Percentiles rank a stretch among this genome's conserved stretches.
Conservation (phyloP, 1,140 invertebrate genomes). For the Eciton burchellii region DNA sequence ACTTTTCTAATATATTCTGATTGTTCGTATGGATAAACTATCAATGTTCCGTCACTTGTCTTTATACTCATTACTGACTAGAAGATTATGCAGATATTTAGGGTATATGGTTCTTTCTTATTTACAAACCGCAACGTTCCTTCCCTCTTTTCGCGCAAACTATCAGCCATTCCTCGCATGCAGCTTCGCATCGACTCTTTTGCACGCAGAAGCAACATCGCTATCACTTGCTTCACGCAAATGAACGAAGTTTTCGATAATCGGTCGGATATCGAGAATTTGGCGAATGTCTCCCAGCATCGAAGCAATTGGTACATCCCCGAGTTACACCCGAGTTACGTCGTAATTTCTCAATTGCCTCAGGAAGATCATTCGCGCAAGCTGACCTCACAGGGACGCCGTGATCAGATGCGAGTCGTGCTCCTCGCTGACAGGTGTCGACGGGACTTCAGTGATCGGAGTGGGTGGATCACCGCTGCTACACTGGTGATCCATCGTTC, state of each 20-base stretch:
- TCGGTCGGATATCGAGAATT: conserved; percentile 14
- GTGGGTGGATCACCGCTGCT: conserved; percentile 82
- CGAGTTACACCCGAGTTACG: conserved; percentile 6
- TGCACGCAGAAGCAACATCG: conserved; percentile 19
- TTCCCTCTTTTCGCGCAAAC: background rate
- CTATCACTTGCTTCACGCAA: conserved; percentile 35
- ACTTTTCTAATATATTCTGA: background rate
- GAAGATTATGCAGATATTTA: background rate
- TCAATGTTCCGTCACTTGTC: background rate
- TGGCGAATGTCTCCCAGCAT: conserved; percentile 40
- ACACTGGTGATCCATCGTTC: conserved; percentile 79
- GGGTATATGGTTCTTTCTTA: background rate
- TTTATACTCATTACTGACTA: conserved; percentile 32
- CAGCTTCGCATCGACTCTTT: background rate
- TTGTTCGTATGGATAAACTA: background rate
- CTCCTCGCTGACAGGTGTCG: conserved; percentile 81
- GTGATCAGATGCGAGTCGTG: conserved; percentile 75
- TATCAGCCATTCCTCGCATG: background rate
- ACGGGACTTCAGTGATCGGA: conserved; percentile 83
- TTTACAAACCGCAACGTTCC: background rate
- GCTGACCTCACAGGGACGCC: conserved; percentile 70
- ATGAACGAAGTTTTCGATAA: conserved; percentile 23
- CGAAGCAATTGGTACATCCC: conserved; percentile 1
- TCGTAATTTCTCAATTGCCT: conserved; percentile 48
- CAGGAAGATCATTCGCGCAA: conserved; percentile 50